Evolutionary conservation across 2,888 invertebrate species (phyloP).

Genomic region (Xanthorhoe spadicearia): DNA sequence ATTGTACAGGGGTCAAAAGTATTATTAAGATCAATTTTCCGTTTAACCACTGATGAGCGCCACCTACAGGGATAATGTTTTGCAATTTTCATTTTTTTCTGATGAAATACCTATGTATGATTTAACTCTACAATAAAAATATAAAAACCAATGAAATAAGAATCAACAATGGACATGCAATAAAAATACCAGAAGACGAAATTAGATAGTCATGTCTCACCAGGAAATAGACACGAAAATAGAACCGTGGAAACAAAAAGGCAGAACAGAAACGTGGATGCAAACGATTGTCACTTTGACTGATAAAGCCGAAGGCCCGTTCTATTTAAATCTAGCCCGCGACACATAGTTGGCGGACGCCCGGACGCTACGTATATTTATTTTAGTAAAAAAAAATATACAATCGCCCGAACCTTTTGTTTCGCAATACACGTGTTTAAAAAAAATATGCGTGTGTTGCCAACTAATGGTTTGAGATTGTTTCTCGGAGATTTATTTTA

Average conservation of each 20-base stretch:
- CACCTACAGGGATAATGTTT: too few species aligned
- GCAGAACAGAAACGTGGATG: constrained; percentile 57
- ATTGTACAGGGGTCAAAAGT: too few species aligned
- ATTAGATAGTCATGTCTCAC: not conserved
- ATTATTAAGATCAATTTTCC: too few species aligned
- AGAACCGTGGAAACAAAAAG: constrained; percentile 45
- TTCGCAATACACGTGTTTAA: constrained; percentile 49
- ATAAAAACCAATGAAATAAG: not conserved
- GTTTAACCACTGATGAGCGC: too few species aligned
- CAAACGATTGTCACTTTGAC: constrained; percentile 57
- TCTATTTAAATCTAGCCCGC: constrained; percentile 69
- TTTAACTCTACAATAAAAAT: too few species aligned
- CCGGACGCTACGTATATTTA: constrained; percentile 71
- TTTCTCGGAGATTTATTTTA: constrained; percentile 33
- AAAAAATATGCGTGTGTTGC: constrained; percentile 49
- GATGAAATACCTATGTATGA: too few species aligned
- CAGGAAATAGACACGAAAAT: constrained; percentile 34
- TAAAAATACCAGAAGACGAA: not conserved
- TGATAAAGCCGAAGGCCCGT: constrained; percentile 63
- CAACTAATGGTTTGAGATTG: constrained; percentile 44
- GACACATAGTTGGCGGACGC: constrained; percentile 79
- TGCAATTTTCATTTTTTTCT: too few species aligned
- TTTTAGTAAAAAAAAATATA: constrained; percentile 72
- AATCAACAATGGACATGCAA: not conserved
- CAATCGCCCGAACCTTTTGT: constrained; percentile 73